Evolutionary conservation across 2,113 vertebrate species (phyloP), one percentile per base, ranked within the genome.

Genomic region (Corapipo altera): DNA sequence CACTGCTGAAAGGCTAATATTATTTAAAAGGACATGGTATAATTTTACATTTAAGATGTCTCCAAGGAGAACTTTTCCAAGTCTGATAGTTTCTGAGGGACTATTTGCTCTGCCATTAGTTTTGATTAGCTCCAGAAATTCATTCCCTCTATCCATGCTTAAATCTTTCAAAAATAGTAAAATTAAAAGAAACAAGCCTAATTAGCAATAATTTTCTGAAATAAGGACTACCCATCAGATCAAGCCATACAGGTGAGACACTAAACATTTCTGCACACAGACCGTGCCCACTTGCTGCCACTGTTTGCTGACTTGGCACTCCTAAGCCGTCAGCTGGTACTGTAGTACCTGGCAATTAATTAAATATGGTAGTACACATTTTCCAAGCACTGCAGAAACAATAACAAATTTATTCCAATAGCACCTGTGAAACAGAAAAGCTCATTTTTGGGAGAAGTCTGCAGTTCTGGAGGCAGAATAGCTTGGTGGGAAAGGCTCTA

Each of bases 1-100:
- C 92, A 75, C 58, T 64, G 46, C 58, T 84, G 91, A 91, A 86
- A 62, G 8, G 61, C 48, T 70, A 84, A 84, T n/a, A 48, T 86
- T 91, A 83, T 67, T 86, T 90, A 64, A 82, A 87, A 94, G 33
- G 55, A 83, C 46, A 79, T 65, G 71, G 30, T 33, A 75, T 83
- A 89, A 95, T 91, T 85, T 79, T 82, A 85, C 51, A 90, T 66
- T 66, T 67, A 76, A 58, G 66, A 79, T 85, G 41, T 78, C 67
- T 90, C 52, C 32, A 27, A 86, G 77, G 89, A 94, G 43, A 88
- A 52, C 20, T 77, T 64, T 65, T 75, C 61, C 66, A 78, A 61
- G 46, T 26, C 43, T 72, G 83, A 80, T 79, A 37, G 81, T 91
- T 91, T 75, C 91, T 76, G 58, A 85, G 78, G 71, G 83, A 84